Evolutionary conservation across 2,888 invertebrate genomes (phyloP).

Genomic region (Baccha elongata): DNA sequence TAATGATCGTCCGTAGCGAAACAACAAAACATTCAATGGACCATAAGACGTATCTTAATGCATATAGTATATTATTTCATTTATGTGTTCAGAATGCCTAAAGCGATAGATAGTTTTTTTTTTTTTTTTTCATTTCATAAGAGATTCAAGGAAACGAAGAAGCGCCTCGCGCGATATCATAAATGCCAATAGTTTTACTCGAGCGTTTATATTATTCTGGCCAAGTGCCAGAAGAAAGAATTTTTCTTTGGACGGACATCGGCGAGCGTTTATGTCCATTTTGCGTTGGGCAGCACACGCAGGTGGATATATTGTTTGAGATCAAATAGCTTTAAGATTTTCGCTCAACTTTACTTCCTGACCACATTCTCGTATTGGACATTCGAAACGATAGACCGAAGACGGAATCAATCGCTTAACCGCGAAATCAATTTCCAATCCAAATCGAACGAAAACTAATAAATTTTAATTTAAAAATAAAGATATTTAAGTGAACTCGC

Average conservation of each 20-base stretch:
- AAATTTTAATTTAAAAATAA: constrained; percentile 55
- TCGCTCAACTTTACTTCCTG: constrained; percentile 45
- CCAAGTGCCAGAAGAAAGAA: constrained; percentile 49
- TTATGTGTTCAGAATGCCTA: constrained; percentile 5
- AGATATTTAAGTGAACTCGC: neutral
- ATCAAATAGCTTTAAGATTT: constrained; percentile 27
- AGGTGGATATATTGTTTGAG: constrained; percentile 49
- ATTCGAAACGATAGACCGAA: constrained; percentile 43
- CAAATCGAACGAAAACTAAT: constrained; percentile 50
- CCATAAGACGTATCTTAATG: neutral
- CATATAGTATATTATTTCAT: neutral
- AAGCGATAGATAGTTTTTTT: constrained; percentile 22
- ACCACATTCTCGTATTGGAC: constrained; percentile 59
- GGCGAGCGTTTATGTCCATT: constrained; percentile 28
- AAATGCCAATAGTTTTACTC: constrained; percentile 43
- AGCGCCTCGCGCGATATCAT: constrained; percentile 4
- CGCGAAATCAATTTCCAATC: constrained; percentile 61
- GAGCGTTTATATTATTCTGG: constrained; percentile 37
- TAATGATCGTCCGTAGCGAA: neutral
- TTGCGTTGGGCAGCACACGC: constrained; percentile 22
- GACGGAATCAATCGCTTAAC: constrained; percentile 68
- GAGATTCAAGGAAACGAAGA: neutral
- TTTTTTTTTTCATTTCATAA: neutral
- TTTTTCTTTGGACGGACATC: constrained; percentile 37
- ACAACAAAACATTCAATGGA: constrained; percentile 26